phyloP scores from a whole-genome alignment of 2,113 vertebrate species.

The Laterallus jamaicensis region DNA sequence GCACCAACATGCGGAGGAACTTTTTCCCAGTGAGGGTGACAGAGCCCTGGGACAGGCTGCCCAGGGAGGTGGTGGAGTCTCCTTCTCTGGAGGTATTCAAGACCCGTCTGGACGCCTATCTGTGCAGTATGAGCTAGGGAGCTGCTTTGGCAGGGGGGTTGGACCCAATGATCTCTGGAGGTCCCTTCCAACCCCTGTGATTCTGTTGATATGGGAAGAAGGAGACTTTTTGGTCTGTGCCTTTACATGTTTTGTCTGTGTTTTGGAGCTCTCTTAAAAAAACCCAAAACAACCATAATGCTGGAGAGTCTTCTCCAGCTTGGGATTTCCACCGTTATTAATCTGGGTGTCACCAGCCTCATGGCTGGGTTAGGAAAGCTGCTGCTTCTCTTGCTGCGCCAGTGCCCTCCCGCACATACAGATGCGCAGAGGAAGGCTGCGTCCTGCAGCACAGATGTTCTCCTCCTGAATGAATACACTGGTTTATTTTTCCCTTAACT shows the following conservation, averaged over 20 bases:
- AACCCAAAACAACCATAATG: background rate
- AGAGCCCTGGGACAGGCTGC: no score
- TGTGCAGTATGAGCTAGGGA: no score
- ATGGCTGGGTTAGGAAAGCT: background rate
- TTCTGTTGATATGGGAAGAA: background rate
- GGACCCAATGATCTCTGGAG: no score
- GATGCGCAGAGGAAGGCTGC: background rate
- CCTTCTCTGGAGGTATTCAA: no score
- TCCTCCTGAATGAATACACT: background rate
- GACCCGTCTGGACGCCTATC: no score
- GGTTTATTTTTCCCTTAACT: background rate
- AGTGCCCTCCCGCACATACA: background rate
- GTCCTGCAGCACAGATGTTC: background rate
- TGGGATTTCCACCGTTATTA: background rate
- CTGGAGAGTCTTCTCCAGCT: background rate
- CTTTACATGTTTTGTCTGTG: background rate
- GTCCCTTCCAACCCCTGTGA: no score
- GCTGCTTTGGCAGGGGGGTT: no score
- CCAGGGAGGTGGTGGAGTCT: no score
- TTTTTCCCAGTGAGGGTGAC: no score
- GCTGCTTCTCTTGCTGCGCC: background rate
- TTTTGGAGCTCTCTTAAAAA: background rate
- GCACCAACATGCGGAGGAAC: no score
- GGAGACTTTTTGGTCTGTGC: rapidly evolving
- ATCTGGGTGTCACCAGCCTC: background rate